These are phyloP conservation scores for Sphenodon punctatus DNA, from an alignment of 2,797 vertebrate species.

Conservation along the genomic window DNA sequence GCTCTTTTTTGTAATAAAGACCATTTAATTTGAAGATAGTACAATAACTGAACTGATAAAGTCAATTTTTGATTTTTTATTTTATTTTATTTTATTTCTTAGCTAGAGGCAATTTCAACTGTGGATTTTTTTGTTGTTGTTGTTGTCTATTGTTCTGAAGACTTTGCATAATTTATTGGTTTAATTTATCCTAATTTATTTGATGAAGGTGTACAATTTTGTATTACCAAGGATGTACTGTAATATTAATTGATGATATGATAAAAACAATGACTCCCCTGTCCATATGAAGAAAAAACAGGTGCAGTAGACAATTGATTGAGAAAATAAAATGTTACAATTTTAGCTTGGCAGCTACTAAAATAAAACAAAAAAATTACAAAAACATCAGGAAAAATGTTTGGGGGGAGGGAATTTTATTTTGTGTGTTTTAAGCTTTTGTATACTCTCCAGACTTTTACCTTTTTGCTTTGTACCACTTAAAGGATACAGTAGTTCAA, in stretches of 20 bases:
- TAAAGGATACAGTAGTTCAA: constrained; percentile 96
- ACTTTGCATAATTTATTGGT: constrained; percentile 99
- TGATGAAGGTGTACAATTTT: constrained; percentile 94
- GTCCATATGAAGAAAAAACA: constrained; percentile 80
- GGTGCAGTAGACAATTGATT: constrained; percentile 88
- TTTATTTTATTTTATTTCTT: constrained; percentile 82
- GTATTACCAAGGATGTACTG: constrained; percentile 93
- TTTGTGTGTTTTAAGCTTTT: constrained; percentile 92
- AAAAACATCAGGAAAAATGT: constrained; percentile 71
- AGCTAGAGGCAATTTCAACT: constrained; percentile 87
- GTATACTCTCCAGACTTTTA: constrained; percentile 90
- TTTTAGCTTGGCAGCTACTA: constrained; percentile 92
- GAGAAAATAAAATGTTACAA: constrained; percentile 78
- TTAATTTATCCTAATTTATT: constrained; percentile 99
- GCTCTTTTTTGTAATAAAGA: constrained; percentile 95
- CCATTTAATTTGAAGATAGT: constrained; percentile 90
- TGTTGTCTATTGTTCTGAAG: constrained; percentile 94
- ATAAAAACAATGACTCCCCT: constrained; percentile 83
- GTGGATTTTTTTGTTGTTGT: constrained; percentile 86
- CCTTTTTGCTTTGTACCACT: constrained; percentile 95
- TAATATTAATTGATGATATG: constrained; percentile 91
- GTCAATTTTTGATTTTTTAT: constrained; percentile 84
- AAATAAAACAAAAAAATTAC: constrained; percentile 78
- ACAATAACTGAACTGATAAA: constrained; percentile 90
- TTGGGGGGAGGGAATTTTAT: constrained; percentile 77